These are phyloP conservation scores for Steinernema scapterisci DNA, from an alignment of 2,888 invertebrate genomes.

Conservation along the genomic window DNA sequence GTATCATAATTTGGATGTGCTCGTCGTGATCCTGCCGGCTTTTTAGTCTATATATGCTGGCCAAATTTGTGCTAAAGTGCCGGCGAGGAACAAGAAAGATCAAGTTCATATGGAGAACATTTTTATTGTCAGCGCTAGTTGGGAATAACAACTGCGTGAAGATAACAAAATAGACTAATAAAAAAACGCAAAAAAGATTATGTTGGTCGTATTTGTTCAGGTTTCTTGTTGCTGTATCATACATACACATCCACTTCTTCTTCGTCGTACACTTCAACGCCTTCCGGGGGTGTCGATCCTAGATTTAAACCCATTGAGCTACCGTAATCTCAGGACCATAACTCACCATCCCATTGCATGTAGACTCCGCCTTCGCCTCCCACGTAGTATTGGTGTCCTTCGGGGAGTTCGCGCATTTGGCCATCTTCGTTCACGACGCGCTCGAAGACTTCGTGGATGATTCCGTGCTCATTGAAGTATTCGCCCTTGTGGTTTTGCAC, in stretches of 20 bases:
- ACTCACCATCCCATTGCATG: slow-evolving; percentile 10
- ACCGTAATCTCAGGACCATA: neutral
- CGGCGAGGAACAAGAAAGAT: no score
- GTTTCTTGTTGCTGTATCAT: neutral
- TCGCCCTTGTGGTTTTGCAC: neutral
- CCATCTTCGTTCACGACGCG: neutral
- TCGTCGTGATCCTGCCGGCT: slow-evolving; percentile 39
- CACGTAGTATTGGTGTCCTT: neutral
- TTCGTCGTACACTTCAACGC: slow-evolving; percentile 3
- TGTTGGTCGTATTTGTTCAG: no score
- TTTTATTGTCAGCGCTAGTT: no score
- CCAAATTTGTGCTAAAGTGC: neutral
- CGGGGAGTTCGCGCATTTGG: neutral
- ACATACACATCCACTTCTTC: neutral
- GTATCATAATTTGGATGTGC: slow-evolving; percentile 53
- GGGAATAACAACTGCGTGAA: no score
- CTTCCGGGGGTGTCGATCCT: slow-evolving; percentile 2
- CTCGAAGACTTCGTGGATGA: neutral
- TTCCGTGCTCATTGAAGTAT: neutral
- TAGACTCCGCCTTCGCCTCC: neutral
- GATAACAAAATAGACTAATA: no score
- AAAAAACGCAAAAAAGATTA: no score
- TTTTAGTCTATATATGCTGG: neutral
- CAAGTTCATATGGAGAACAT: no score
- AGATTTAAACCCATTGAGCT: neutral